Evolutionary conservation across 1,140 invertebrate species (phyloP).

Genomic region (Drosophila trapezifrons): DNA sequence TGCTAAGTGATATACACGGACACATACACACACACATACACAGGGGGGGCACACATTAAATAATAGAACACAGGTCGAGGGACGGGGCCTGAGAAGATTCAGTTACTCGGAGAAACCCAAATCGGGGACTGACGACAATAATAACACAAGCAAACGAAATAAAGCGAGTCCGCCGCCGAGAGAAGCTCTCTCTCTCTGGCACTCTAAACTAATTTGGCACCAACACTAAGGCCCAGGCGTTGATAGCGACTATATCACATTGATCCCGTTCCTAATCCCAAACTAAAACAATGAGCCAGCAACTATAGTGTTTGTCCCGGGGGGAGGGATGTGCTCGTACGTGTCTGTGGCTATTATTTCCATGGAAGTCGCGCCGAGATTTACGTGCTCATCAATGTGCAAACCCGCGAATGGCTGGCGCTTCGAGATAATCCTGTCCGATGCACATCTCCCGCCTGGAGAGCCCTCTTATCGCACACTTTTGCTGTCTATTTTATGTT

Average conservation of each 20-base stretch:
- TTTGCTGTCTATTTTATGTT: conserved; percentile 45
- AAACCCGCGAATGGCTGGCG: no score
- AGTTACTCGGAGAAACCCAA: conserved; percentile 14
- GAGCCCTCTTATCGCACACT: conserved; percentile 28
- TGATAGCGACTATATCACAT: conserved; percentile 23
- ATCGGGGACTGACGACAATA: conserved; percentile 28
- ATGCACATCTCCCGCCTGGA: conserved; percentile 8
- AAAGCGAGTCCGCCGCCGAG: conserved; percentile 10
- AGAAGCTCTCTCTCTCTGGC: background rate
- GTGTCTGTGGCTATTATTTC: conserved; percentile 1
- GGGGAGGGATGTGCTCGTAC: background rate
- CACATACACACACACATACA: conserved; percentile 31
- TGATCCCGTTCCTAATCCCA: conserved; percentile 24
- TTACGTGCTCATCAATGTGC: conserved; percentile 50
- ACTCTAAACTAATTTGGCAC: conserved; percentile 36
- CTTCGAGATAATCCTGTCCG: conserved; percentile 16
- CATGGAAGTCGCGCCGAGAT: conserved; percentile 9
- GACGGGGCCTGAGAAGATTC: conserved; percentile 43
- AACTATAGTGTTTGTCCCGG: conserved; percentile 10
- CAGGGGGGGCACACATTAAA: conserved; percentile 47
- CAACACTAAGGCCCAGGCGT: no score
- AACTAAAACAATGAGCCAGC: conserved; percentile 58
- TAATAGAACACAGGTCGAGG: conserved; percentile 58
- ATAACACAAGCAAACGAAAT: conserved; percentile 25
- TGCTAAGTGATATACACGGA: conserved; percentile 72